These are phyloP conservation scores for Pseudochirops cupreus DNA, from an alignment of 2,797 vertebrate genomes.

Conservation along the genomic window DNA sequence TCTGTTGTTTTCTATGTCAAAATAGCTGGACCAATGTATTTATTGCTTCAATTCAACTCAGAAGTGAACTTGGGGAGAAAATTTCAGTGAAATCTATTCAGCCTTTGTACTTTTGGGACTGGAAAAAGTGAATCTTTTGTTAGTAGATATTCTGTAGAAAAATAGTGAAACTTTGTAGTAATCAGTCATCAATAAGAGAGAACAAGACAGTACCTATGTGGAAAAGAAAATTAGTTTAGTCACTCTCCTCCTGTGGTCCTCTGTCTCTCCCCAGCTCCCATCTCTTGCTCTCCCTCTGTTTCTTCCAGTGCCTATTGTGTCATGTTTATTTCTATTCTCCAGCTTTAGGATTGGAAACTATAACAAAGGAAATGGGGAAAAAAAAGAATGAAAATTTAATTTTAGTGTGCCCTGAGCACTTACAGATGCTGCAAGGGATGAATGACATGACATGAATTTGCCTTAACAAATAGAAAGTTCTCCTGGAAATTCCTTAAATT, in stretches of 20 bases:
- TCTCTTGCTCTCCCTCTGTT: neutral
- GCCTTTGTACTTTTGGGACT: constrained; percentile 5
- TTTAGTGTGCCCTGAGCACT: neutral
- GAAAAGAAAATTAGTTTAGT: neutral
- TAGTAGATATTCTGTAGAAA: constrained; percentile 7
- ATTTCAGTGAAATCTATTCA: constrained; percentile 7
- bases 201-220: neutral
- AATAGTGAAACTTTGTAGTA: constrained; percentile 10
- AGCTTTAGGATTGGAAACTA: neutral
- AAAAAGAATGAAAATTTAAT: neutral
- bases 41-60: constrained; percentile 29
- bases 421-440: neutral
- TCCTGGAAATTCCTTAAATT: constrained; percentile 21
- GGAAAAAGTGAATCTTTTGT: constrained; percentile 3
- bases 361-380: neutral
- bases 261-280: neutral
- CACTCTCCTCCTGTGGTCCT: neutral
- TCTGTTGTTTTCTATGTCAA: neutral
- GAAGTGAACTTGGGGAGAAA: constrained; percentile 21
- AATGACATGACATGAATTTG: constrained; percentile 19
- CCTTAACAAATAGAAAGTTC: neutral
- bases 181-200: neutral
- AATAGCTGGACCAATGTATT: neutral
- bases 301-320: neutral
- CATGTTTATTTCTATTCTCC: neutral